These are phyloP conservation scores for Diarsia rubi DNA, from an alignment of 2,888 invertebrate species.

Conservation along the genomic window DNA sequence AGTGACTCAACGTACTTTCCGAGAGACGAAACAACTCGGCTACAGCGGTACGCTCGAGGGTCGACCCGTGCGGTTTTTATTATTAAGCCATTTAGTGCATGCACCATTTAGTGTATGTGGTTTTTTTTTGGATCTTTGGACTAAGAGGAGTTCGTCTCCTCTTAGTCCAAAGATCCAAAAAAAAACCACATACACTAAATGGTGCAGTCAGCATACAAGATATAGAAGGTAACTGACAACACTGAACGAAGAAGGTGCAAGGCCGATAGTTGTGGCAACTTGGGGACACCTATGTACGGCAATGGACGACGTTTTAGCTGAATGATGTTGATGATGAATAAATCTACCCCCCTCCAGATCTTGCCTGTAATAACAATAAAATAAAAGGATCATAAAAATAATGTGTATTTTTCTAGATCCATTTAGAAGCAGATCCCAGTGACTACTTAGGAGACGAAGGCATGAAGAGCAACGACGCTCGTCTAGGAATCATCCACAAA, in stretches of 20 bases:
- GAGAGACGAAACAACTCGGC: too few species aligned
- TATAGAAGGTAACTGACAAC: not conserved
- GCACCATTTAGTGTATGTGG: too few species aligned
- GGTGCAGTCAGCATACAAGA: not conserved
- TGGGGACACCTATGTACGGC: not conserved
- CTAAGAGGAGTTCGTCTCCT: too few species aligned
- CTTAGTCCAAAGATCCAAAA: too few species aligned
- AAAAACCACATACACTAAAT: too few species aligned
- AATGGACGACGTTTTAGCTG: not conserved
- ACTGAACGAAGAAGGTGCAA: not conserved
- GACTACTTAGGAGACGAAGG: slow-evolving; percentile 88
- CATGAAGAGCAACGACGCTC: slow-evolving; percentile 91
- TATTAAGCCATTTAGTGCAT: too few species aligned
- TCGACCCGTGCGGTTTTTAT: too few species aligned
- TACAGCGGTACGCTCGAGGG: too few species aligned
- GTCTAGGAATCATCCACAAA: slow-evolving; percentile 95
- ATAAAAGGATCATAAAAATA: not conserved
- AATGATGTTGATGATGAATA: not conserved
- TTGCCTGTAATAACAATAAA: not conserved
- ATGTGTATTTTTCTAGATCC: slow-evolving; percentile 91
- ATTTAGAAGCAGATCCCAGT: slow-evolving; percentile 94
- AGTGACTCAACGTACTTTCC: too few species aligned
- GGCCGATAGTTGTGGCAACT: not conserved
- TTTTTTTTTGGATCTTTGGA: too few species aligned
- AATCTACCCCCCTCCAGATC: not conserved